Conservation (phyloP, 2,888 invertebrate genomes). For the Rotaria sp. region DNA sequence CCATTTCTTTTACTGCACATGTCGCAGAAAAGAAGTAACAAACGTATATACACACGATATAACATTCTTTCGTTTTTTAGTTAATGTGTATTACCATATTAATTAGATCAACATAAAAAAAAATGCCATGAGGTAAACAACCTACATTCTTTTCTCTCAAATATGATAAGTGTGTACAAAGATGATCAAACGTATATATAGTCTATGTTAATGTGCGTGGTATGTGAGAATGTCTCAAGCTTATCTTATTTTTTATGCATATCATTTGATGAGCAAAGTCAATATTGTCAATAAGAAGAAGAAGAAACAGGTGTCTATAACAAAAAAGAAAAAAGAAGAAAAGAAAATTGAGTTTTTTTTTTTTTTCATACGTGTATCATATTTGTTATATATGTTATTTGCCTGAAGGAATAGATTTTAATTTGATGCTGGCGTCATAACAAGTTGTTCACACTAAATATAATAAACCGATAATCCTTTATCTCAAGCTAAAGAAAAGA, state of each 20-base stretch:
- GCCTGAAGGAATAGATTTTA: background rate
- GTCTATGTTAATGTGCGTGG: constrained; percentile 24
- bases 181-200: constrained; percentile 15
- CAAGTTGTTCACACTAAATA: constrained; percentile 7
- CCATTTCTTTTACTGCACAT: constrained; percentile 18
- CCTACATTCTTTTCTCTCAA: constrained; percentile 2
- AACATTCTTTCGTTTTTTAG: constrained; percentile 21
- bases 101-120: constrained; percentile 9
- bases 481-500: background rate
- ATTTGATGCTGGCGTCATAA: constrained; percentile 10
- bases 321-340: background rate
- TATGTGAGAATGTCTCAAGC: constrained; percentile 22
- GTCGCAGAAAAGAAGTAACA: background rate
- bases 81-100: constrained; percentile 13
- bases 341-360: background rate
- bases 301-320: background rate
- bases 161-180: constrained; percentile 24
- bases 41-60: background rate
- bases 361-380: background rate
- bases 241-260: constrained; percentile 12
- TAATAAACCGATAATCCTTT: background rate
- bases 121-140: constrained; percentile 22
- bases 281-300: constrained; percentile 14
- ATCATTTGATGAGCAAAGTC: constrained; percentile 21
- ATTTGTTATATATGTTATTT: background rate